These are phyloP conservation scores for Corythoichthys intestinalis DNA, from an alignment of 2,113 vertebrate genomes.

Conservation along the genomic window DNA sequence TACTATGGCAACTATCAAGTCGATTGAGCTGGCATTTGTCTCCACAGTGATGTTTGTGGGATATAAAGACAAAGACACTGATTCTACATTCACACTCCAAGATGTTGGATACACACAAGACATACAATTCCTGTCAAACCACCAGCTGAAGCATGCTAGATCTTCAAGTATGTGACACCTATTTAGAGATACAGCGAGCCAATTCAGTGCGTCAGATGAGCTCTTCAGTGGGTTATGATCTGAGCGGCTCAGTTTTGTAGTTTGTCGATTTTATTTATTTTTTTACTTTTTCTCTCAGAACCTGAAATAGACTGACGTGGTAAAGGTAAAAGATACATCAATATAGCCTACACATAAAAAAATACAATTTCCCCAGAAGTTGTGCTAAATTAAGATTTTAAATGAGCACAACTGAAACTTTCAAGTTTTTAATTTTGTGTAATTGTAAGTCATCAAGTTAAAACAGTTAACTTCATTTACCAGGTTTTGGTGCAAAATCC, in stretches of 20 bases:
- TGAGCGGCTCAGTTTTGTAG: constrained; percentile 9
- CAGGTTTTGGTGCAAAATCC: no score
- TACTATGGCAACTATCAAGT: constrained; percentile 69
- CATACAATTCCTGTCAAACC: constrained; percentile 58
- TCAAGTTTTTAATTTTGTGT: no score
- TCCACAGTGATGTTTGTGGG: constrained; percentile 42
- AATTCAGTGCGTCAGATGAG: constrained; percentile 16
- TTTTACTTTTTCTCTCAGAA: background rate
- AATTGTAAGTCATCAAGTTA: no score
- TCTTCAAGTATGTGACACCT: constrained; percentile 26
- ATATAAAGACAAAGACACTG: constrained; percentile 59
- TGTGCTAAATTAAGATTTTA: no score
- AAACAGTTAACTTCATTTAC: no score
- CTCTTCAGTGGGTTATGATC: constrained; percentile 21
- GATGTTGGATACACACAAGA: constrained; percentile 53
- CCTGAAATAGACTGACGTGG: background rate
- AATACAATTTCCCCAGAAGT: no score
- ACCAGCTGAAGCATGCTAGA: constrained; percentile 44
- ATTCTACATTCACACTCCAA: constrained; percentile 55
- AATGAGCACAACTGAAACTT: no score
- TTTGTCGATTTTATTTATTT: background rate
- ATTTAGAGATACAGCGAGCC: constrained; percentile 23
- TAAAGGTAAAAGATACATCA: constrained; percentile 6
- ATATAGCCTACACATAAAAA: background rate
- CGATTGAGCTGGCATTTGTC: constrained; percentile 61